Evolutionary conservation across 2,888 invertebrate genomes (phyloP), one percentile per base, ranked within the genome.

Genomic region (Scelioninae gen. 1): DNA sequence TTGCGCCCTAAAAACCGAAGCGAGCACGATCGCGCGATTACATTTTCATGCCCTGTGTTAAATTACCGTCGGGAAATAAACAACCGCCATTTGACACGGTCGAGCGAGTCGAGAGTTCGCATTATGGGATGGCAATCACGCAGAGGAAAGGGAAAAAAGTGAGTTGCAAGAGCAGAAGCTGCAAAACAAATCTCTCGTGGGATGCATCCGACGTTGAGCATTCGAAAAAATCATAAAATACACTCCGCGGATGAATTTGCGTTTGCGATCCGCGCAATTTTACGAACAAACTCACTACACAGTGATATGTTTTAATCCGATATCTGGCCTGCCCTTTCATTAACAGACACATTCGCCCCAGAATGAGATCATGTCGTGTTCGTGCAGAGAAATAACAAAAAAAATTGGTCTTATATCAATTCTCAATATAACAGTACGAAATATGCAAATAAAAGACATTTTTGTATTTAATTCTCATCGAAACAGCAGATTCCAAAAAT

Each of bases 31-130:
- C 62, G 76, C 58, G 84, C 83, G 81, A 85, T 85, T 83, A 83
- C 77, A 85, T 83, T 85, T 85, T 83, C 81, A 83, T 83, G 83
- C 66, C 66, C 69, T 60, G 78, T 68, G 79, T 84, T 80, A 83
- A 85, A 85, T 86, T 80, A 84, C 76, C 84, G 78, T 47, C 79
- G 76, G 84, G 75, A 78, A 80, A 84, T 84, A 84, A 86, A 86
- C 84, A 85, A 84, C 84, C 79, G 77, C 82, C 83, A 86, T 84
- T 86, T 84, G 82, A 84, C 82, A 85, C 82, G 83, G 77, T 55
- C 74, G 83, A 82, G 79, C 60, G 83, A 75, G 66, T 81, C 68
- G 77, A 53, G 66, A 72, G 77, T 47, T 75, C 80, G 82, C 83
- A 85, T 85, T 85, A 81, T 78, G 74, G 69, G 63, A 83, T 69